Conservation (phyloP, 2,113 vertebrate genomes). For the Heterotilapia buettikoferi region DNA sequence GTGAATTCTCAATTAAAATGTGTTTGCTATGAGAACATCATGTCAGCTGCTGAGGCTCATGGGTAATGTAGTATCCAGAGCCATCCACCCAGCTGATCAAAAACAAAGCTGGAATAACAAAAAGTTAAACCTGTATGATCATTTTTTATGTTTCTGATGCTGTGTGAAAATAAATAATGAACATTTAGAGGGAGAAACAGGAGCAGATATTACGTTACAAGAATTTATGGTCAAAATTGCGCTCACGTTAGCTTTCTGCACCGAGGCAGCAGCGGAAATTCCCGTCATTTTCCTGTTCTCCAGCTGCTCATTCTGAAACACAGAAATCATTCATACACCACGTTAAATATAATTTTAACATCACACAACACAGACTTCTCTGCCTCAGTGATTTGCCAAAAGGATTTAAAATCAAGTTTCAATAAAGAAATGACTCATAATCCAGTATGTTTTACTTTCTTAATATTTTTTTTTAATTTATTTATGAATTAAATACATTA, state of each 20-base stretch:
- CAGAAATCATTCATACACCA: neutral
- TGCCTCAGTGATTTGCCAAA: neutral
- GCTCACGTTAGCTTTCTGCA: conserved; percentile 78
- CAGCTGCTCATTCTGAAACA: conserved; percentile 60
- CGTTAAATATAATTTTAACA: neutral
- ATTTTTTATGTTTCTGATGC: neutral
- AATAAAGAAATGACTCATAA: neutral
- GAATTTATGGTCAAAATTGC: neutral
- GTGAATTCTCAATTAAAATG: neutral
- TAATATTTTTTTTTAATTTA: neutral
- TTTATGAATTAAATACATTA: neutral
- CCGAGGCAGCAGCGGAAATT: conserved; percentile 58
- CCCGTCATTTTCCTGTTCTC: conserved; percentile 35
- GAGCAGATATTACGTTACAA: neutral
- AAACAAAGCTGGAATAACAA: neutral
- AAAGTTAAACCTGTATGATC: neutral
- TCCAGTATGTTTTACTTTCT: neutral
- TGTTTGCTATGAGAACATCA: neutral
- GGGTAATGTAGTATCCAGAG: neutral
- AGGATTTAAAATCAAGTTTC: neutral
- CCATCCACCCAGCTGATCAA: neutral
- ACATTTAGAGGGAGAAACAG: neutral
- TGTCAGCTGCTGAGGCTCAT: neutral
- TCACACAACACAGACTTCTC: neutral
- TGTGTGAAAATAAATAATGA: neutral